A percentile compares a stretch with the other conserved stretches of the same genome.
Conservation (phyloP, 2,797 vertebrate species). For the Moxostoma hubbsi region DNA sequence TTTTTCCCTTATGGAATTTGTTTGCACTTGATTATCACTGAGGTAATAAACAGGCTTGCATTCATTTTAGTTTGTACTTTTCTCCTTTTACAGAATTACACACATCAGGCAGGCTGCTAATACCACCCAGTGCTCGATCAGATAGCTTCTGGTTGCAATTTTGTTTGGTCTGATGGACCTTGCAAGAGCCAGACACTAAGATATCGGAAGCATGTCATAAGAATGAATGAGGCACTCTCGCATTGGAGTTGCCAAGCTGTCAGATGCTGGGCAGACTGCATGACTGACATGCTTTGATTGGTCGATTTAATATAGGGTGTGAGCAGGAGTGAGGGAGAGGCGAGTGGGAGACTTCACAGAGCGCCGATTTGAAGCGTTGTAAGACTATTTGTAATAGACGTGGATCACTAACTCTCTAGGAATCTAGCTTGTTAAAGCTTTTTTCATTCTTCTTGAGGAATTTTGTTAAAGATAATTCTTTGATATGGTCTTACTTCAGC, state of each 20-base stretch:
- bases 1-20: slow-evolving; percentile 25
- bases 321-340: slow-evolving; percentile 43
- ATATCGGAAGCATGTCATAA: slow-evolving; percentile 85
- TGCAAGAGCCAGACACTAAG: slow-evolving; percentile 65
- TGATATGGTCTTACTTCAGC: slow-evolving; percentile 55
- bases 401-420: slow-evolving; percentile 83
- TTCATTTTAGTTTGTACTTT: slow-evolving; percentile 54
- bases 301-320: slow-evolving; percentile 78
- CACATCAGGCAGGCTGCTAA: slow-evolving; percentile 73
- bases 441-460: slow-evolving; percentile 62
- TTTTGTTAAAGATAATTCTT: slow-evolving; percentile 60
- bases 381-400: slow-evolving; percentile 83
- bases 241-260: slow-evolving; percentile 82
- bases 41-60: slow-evolving; percentile 29
- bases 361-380: slow-evolving; percentile 74
- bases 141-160: slow-evolving; percentile 68
- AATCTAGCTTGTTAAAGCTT: slow-evolving; percentile 80
- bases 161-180: slow-evolving; percentile 65
- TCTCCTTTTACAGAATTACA: slow-evolving; percentile 71
- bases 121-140: slow-evolving; percentile 69
- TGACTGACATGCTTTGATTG: slow-evolving; percentile 84
- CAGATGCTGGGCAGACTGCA: slow-evolving; percentile 77
- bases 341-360: slow-evolving; percentile 71
- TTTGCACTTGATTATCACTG: slow-evolving; percentile 25
- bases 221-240: slow-evolving; percentile 83